Conservation (phyloP, 2,113 vertebrate genomes). For the Drymodes brunneopygia region DNA sequence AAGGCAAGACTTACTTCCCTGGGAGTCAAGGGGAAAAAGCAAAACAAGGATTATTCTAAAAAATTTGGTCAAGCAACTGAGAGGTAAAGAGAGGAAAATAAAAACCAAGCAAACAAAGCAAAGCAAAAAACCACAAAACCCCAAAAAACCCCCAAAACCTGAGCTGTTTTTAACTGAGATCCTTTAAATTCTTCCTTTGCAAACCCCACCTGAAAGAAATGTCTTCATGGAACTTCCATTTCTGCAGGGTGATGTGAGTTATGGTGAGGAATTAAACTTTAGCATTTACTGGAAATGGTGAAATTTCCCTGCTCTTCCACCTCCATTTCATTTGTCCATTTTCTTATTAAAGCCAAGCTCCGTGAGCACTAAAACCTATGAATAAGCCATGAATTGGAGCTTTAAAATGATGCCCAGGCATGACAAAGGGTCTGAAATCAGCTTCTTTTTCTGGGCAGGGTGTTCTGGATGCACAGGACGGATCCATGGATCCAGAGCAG, state of each 20-base stretch:
- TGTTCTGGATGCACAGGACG: background rate
- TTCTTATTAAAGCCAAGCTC: background rate
- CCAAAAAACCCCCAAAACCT: accelerated
- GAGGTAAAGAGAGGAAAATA: background rate
- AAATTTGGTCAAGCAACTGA: background rate
- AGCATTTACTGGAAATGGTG: background rate
- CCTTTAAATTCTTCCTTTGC: background rate
- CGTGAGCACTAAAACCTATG: background rate
- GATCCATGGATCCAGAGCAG: background rate
- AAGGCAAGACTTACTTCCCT: background rate
- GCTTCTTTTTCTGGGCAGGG: background rate
- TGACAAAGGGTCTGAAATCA: background rate
- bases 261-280: background rate
- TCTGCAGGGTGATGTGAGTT: background rate
- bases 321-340: background rate
- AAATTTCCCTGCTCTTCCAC: background rate
- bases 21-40: background rate
- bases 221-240: background rate
- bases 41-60: background rate
- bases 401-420: background rate
- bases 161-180: background rate
- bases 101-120: background rate
- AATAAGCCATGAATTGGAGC: background rate
- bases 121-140: background rate
- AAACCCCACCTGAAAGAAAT: background rate